Base-by-base conservation (phyloP, 2,888 invertebrate species). In the Hemicrepidius hirtus region DNA sequence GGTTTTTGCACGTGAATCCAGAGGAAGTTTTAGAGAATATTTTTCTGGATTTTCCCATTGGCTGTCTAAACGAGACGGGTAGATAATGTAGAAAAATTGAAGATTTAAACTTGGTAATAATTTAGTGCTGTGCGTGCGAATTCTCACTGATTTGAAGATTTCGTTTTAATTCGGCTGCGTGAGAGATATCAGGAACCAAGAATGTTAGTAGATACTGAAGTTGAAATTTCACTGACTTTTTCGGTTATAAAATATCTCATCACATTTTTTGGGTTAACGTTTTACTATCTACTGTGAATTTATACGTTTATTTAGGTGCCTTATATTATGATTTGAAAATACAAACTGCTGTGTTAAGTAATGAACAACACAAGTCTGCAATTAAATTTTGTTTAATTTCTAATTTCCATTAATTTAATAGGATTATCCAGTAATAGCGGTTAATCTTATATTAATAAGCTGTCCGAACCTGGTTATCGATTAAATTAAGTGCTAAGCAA, bases 121-220 rank as follows among this genome's bases (percentile, higher is more conserved):
- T 46, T 46, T 46, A 46, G 18, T 46, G 46, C 46, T 46, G 46
- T 46, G 46, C 46, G 46, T 46, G 46, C 46, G 18, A 41, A 46
- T 46, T 1, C 46, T 18, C 20, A 46, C 16, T 16, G 46, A 18
- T 46, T 46, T 18, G 10, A 9, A 18, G 46, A 46, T 46, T 18
- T 46, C 4, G 10, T 46, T 46, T 46, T 46, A 46, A 46, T 46
- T 13, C 46, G 18, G 18, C 18, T 46, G 16, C 16, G 46, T 46
- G 46, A 46, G 16, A 46, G 18, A 10, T 46, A 46, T 46, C 46
- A 18, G 9, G 18, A 18, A 46, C 10, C 3, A 5, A 28, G 28
- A 4, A 9, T 46, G 46, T 20, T 18, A 18, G 46, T 13, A 46
- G 46, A 46, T 46, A 18, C 13, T 18, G 10, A 46, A 46, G n/a